These are phyloP conservation scores for Dolichotis patagonum DNA, from an alignment of 2,113 vertebrate genomes.

Conservation along the genomic window DNA sequence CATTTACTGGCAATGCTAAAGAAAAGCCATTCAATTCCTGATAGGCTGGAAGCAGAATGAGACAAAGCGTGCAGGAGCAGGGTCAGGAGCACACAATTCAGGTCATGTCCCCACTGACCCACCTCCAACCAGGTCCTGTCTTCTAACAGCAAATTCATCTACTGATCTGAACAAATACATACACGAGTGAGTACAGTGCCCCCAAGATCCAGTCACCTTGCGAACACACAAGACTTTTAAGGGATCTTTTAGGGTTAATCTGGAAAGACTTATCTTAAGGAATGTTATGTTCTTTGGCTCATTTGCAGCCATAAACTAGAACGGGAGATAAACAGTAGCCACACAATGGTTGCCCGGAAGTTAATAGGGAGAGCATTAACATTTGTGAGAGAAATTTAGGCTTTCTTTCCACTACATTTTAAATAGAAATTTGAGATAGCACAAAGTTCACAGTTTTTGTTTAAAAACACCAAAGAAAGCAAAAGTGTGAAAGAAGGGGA, in stretches of 20 bases:
- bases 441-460: conserved; percentile 63
- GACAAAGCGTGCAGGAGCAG: not conserved
- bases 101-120: not conserved
- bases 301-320: conserved; percentile 48
- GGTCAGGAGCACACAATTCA: not conserved
- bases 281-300: conserved; percentile 52
- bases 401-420: conserved; percentile 71
- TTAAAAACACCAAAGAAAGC: not conserved
- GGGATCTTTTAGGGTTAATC: not conserved
- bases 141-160: not conserved
- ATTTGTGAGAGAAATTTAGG: conserved; percentile 64
- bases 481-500: not conserved
- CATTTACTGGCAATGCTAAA: not conserved
- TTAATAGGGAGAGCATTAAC: conserved; percentile 39
- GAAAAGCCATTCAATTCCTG: not conserved
- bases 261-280: not conserved
- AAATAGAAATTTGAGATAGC: conserved; percentile 55
- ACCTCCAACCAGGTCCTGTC: not conserved
- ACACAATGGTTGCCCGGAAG: conserved; percentile 5
- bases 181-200: not conserved
- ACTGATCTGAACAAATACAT: not conserved
- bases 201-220: not conserved
- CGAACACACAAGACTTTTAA: not conserved
- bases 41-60: not conserved
- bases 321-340: conserved; percentile 34